Percentiles rank a stretch among this genome's conserved stretches.
These are phyloP conservation scores for Mactromeris polynyma DNA, from an alignment of 2,888 invertebrate genomes.

Conservation along the genomic window DNA sequence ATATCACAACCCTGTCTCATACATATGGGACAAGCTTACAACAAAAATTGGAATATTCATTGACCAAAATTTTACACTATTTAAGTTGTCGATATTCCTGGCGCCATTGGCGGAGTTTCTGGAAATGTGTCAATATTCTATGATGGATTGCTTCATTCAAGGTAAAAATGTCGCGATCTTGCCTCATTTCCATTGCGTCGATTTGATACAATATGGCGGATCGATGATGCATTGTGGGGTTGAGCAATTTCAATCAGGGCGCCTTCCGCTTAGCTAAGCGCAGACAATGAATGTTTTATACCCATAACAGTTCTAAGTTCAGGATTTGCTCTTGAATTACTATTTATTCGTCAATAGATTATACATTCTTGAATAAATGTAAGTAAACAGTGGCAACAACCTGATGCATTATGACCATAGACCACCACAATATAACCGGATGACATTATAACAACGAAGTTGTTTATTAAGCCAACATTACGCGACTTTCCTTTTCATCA, in stretches of 20 bases:
- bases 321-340: background rate
- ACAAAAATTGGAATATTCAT: background rate
- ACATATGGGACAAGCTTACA: background rate
- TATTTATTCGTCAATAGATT: background rate
- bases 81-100: background rate
- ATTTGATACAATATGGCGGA: constrained; percentile 35
- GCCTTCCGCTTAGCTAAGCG: constrained; percentile 40
- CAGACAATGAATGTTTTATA: constrained; percentile 32
- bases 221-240: constrained; percentile 41
- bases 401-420: background rate
- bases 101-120: constrained; percentile 5
- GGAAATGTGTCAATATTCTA: constrained; percentile 5
- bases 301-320: background rate
- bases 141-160: constrained; percentile 17
- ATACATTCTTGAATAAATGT: background rate
- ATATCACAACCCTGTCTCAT: background rate
- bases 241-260: constrained; percentile 30
- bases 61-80: background rate
- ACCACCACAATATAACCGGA: background rate
- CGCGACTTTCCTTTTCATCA: background rate
- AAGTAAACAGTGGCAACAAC: background rate
- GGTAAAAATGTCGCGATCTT: constrained; percentile 13
- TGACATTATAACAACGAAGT: background rate
- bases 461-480: background rate
- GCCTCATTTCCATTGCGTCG: constrained; percentile 18